Percentiles rank a stretch among this genome's conserved stretches.
Evolutionary conservation across 1,140 invertebrate genomes (phyloP).

Genomic region (Argopecten irradians): DNA sequence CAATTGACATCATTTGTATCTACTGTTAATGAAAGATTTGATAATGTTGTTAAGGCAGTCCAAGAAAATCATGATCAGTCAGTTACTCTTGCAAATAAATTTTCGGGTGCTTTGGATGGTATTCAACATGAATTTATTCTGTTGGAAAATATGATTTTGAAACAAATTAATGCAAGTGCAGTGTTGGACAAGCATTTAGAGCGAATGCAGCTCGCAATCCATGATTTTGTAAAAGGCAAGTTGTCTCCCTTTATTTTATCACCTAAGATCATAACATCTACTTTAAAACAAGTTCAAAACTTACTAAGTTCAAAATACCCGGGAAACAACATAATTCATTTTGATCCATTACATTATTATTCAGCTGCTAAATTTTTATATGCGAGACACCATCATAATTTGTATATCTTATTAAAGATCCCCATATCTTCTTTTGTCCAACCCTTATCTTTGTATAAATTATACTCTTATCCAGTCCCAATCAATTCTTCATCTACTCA

Average conservation of each 20-base stretch:
- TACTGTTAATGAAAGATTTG: slow-evolving; percentile 23
- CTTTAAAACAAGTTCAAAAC: slow-evolving; percentile 19
- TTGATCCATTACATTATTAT: slow-evolving; percentile 8
- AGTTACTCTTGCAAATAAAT: neutral
- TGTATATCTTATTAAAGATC: slow-evolving; percentile 27
- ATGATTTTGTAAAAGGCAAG: slow-evolving; percentile 32
- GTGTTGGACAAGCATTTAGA: slow-evolving; percentile 27
- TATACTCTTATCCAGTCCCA: slow-evolving; percentile 29
- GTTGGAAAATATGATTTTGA: neutral
- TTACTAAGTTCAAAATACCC: neutral
- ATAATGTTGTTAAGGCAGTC: neutral
- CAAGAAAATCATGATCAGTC: slow-evolving; percentile 14
- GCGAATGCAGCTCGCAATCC: neutral
- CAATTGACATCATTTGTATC: slow-evolving; percentile 30
- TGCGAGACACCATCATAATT: slow-evolving; percentile 19
- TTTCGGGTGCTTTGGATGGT: neutral
- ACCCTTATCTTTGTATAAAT: neutral
- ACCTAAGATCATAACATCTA: neutral
- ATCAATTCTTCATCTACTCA: slow-evolving; percentile 30
- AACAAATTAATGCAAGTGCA: slow-evolving; percentile 26
- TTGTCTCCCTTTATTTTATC: slow-evolving; percentile 27
- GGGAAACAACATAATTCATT: neutral
- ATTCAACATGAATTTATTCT: neutral
- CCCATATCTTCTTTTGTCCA: slow-evolving; percentile 26
- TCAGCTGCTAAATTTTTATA: slow-evolving; percentile 28